Evolutionary conservation across 2,113 vertebrate species (phyloP), one percentile per base, ranked within the genome.

Genomic region (Notothenia coriiceps): DNA sequence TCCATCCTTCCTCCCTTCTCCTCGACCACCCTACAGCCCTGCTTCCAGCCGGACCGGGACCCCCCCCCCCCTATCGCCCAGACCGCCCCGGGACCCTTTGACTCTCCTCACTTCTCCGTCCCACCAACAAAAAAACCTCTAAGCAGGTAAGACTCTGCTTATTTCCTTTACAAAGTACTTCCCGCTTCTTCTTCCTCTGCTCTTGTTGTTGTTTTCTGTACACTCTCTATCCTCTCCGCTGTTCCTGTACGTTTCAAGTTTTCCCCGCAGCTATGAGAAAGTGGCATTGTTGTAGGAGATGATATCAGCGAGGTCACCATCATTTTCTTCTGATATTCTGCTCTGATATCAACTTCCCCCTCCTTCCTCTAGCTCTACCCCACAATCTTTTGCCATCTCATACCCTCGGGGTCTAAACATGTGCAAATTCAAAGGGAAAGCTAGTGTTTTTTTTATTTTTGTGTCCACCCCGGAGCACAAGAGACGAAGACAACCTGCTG

Each of bases 21-120:
- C 83, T 87, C 91, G 93, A 93, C 91, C 93, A 89, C 92, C 91
- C 87, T 87, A 69, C 78, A 83, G 75, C 84, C 91, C 88, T 56
- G 52, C 79, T 87, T 79, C 10, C 10, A 88, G 88, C 86, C 83
- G 64, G 75, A 90, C 79, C 70, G 15, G 61, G 80, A 73, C 79
- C 87, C 90, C 82, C 67, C 79, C 72, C 82, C 89, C 82, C 70
- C 72, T 13, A 77, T 89, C 86, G 68, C 86, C 90, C 82, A 87
- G 87, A 92, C 93, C 88, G 75, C 93, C 91, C 93, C 92, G 44
- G 94, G 92, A 95, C 93, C 94, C 93, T 95, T 95, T 93, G 92
- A 94, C 94, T 95, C 89, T 95, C 95, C 94, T 93, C 86, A 92
- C 92, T 93, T 94, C 91, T 95, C 92, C 93, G 67, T 92, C 94